phyloP scores from a whole-genome alignment of 2,888 invertebrate species.

The Aphrophora alni region DNA sequence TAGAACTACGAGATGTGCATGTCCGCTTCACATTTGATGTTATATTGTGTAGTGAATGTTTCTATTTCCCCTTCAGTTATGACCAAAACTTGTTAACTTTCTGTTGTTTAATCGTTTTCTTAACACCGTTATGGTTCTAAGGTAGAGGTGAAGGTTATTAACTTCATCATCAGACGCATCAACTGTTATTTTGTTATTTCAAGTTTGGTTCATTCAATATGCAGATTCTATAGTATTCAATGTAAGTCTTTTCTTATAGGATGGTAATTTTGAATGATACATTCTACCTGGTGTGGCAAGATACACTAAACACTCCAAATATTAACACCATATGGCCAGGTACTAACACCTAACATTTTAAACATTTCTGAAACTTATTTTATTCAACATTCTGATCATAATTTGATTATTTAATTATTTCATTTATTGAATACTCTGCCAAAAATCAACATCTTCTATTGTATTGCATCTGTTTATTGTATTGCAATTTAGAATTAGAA shows the following conservation, averaged over 20 bases:
- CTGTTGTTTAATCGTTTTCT: not conserved
- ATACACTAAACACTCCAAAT: not conserved
- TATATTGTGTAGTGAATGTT: slow-evolving; percentile 10
- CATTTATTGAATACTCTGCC: too few relatives aligned
- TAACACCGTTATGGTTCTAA: not conserved
- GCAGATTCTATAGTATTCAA: not conserved
- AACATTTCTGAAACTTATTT: too few relatives aligned
- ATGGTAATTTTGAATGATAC: not conserved
- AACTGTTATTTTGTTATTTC: not conserved
- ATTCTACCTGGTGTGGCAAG: not conserved
- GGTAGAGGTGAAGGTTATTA: slow-evolving; percentile 2
- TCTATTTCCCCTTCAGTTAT: not conserved
- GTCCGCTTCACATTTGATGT: not conserved
- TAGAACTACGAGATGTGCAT: not conserved
- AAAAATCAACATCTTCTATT: too few relatives aligned
- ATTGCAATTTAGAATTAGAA: too few relatives aligned
- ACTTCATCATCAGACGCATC: not conserved
- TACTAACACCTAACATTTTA: not conserved
- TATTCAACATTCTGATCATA: too few relatives aligned
- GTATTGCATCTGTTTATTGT: too few relatives aligned
- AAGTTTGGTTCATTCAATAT: not conserved
- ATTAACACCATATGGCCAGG: not conserved
- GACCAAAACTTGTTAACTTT: not conserved
- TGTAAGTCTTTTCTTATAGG: not conserved
- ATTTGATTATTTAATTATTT: too few relatives aligned